phyloP scores from a whole-genome alignment of 2,888 invertebrate genomes.

The Aleiodes alternator region DNA sequence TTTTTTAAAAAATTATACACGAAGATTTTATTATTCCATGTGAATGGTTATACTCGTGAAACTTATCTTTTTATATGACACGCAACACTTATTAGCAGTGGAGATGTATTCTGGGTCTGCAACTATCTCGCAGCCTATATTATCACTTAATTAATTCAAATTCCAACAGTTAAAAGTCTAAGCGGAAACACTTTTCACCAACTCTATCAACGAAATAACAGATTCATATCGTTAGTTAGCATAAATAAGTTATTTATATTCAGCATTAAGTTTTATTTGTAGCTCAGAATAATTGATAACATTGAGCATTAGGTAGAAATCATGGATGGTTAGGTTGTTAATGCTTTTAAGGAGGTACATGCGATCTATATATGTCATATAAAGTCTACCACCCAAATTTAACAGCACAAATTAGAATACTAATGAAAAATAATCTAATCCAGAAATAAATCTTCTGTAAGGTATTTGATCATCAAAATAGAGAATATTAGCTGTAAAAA shows the following conservation, averaged over 20 bases:
- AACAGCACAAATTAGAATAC: no score
- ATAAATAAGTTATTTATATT: slow-evolving; percentile 10
- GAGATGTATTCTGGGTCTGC: slow-evolving; percentile 3
- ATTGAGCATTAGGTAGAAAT: no score
- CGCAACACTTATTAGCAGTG: slow-evolving; percentile 18
- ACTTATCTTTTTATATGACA: slow-evolving; percentile 12
- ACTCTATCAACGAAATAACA: slow-evolving; percentile 4
- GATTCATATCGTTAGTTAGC: background rate
- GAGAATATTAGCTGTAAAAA: no score
- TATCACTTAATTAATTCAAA: slow-evolving; percentile 23
- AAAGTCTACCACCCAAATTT: no score
- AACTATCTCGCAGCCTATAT: background rate
- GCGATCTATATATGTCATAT: no score
- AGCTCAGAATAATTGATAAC: no score
- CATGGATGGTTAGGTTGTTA: no score
- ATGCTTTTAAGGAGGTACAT: no score
- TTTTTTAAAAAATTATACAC: background rate
- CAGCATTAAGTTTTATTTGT: slow-evolving; percentile 1
- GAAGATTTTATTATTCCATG: slow-evolving; percentile 4
- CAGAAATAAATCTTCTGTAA: no score
- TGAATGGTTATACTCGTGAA: slow-evolving; percentile 1
- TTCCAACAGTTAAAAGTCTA: background rate
- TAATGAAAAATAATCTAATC: no score
- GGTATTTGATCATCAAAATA: no score
- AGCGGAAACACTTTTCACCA: slow-evolving; percentile 7